Base-by-base conservation (phyloP, 2,888 invertebrate species). In the Sphaeridia pumilis region DNA sequence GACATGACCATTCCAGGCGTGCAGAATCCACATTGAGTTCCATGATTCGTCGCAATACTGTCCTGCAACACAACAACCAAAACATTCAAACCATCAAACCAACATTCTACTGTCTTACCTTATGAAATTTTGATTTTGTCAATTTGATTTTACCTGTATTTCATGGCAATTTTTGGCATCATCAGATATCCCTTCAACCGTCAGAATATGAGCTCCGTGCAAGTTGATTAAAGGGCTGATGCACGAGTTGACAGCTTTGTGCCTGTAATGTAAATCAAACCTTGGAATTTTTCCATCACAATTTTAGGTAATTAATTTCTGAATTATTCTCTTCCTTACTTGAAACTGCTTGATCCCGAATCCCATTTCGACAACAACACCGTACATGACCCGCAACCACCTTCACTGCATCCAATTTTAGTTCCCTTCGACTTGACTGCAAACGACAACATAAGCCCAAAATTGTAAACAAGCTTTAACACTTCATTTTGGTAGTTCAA, bases 1-100 rank as follows among this genome's bases (percentile, higher is more conserved):
- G 93, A 92, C 94, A 95, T 95, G 0, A 95, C 87, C 58, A 95
- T 89, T 26, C 94, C 94, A 0, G 93, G 93, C 0, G 93, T 93
- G 66, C 92, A 93, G 70, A 89, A 93, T 1, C 93, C 93, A 69
- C 94, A 94, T 70, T 94, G 94, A 0, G 92, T 87, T 0, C 94
- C 94, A 67, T 94, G 92, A 0, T 87, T 78, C 72, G 85, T 85
- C 0, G 89, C 89, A 59, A 93, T 78, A 60, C 88, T 75, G 67
- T 88, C 87, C 65, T 56, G 28, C 12, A 43, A 31, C 24, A 21
- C 17, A 43, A 4, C 24, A 12, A 36, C 10, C n/a, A 3, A 36
- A 4, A 7, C n/a, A 7, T n/a, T n/a, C 3, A 36, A 36, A 20
- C 36, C 34, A 31, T 31, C 14, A 31, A 12, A 36, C 20, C 20